Conservation (phyloP, 2,888 invertebrate genomes). For the Nebria brevicollis region DNA sequence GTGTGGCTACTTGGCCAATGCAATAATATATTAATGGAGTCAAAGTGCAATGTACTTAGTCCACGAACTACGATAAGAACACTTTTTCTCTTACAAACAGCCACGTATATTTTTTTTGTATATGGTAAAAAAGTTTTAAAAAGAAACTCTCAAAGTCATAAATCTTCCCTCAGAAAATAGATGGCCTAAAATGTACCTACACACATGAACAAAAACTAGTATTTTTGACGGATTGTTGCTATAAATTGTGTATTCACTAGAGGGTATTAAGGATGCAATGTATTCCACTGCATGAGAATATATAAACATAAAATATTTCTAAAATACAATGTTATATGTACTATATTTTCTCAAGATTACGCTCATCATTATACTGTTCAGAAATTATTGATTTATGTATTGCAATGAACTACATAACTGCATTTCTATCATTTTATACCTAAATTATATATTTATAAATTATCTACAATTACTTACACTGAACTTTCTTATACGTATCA, state of each 20-base stretch:
- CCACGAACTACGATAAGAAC: constrained; percentile 21
- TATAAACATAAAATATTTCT: not conserved
- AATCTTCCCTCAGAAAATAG: not conserved
- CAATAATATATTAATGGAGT: constrained; percentile 57
- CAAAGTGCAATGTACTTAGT: constrained; percentile 56
- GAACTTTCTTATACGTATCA: too few relatives aligned
- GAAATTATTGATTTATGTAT: not conserved
- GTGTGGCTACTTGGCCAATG: constrained; percentile 52
- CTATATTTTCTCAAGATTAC: not conserved
- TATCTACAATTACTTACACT: too few relatives aligned
- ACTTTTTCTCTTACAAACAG: not conserved
- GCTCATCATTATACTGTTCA: not conserved
- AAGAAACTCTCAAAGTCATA: not conserved
- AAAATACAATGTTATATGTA: not conserved
- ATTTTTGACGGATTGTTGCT: not conserved
- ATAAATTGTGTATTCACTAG: not conserved
- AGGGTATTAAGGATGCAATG: not conserved
- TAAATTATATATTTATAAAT: too few relatives aligned
- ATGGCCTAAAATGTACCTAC: not conserved
- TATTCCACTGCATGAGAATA: not conserved
- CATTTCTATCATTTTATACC: too few relatives aligned
- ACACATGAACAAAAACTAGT: not conserved
- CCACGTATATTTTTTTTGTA: not conserved
- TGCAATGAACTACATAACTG: not conserved
- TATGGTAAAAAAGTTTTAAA: not conserved